These are phyloP conservation scores for Sebastes umbrosus DNA, from an alignment of 2,797 vertebrate genomes.

Conservation along the genomic window DNA sequence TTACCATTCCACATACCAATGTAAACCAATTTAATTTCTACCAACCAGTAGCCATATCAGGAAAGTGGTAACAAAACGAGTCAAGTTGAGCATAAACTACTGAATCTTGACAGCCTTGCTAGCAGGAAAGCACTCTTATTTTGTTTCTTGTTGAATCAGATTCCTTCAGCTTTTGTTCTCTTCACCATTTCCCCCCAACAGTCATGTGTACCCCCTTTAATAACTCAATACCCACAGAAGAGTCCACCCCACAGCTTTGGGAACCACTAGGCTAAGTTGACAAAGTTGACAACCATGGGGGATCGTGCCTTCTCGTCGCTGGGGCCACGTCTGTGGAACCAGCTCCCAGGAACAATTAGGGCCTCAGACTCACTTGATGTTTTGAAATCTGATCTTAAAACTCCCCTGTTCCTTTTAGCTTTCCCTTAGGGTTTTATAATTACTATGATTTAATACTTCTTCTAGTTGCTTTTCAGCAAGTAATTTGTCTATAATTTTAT, in stretches of 20 bases:
- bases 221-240: neutral
- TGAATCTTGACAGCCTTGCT: neutral
- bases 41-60: neutral
- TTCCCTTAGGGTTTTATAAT: no score
- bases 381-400: no score
- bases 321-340: no score
- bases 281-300: no score
- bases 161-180: neutral
- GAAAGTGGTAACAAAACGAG: neutral
- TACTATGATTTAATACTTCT: no score
- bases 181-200: neutral
- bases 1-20: neutral
- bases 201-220: neutral
- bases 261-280: neutral
- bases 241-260: neutral
- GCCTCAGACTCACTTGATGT: no score
- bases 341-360: no score
- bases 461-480: no score
- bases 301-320: no score
- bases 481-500: no score
- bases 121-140: neutral
- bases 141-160: neutral
- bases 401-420: no score
- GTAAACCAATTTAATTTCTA: neutral
- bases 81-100: neutral